phyloP scores from a whole-genome alignment of 2,888 invertebrate genomes.

The Drosophila quinaria region DNA sequence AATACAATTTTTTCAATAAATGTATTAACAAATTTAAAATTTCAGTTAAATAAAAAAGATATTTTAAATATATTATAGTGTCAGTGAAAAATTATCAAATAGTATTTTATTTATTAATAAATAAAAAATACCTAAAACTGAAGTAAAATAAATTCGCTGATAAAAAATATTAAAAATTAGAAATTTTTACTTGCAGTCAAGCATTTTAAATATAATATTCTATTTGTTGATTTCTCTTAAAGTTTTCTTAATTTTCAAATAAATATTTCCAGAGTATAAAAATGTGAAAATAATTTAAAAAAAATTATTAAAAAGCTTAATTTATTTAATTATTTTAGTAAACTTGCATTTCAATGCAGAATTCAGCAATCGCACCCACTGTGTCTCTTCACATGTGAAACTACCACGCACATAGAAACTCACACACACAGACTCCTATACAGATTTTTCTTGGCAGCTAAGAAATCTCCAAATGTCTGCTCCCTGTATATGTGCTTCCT shows the following conservation, averaged over 20 bases:
- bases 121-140: not conserved
- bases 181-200: too few species aligned
- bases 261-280: too few species aligned
- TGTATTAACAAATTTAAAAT: not conserved
- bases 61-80: not conserved
- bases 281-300: too few species aligned
- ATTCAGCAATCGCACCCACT: not conserved
- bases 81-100: not conserved
- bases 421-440: not conserved
- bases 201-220: too few species aligned
- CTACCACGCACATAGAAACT: slow-evolving; percentile 4
- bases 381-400: not conserved
- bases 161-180: not conserved
- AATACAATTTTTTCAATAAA: not conserved
- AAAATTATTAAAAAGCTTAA: too few species aligned
- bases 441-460: slow-evolving; percentile 26
- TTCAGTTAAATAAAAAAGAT: not conserved
- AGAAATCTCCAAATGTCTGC: slow-evolving; percentile 30
- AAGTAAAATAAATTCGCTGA: not conserved
- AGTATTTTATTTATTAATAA: not conserved
- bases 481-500: slow-evolving; percentile 25
- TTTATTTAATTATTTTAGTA: too few species aligned
- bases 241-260: too few species aligned
- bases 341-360: not conserved
- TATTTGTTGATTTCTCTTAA: too few species aligned